A percentile compares a stretch with the other conserved stretches of the same genome.
These are phyloP conservation scores for Anaspis maculata DNA, from an alignment of 2,888 invertebrate species.

Conservation along the genomic window DNA sequence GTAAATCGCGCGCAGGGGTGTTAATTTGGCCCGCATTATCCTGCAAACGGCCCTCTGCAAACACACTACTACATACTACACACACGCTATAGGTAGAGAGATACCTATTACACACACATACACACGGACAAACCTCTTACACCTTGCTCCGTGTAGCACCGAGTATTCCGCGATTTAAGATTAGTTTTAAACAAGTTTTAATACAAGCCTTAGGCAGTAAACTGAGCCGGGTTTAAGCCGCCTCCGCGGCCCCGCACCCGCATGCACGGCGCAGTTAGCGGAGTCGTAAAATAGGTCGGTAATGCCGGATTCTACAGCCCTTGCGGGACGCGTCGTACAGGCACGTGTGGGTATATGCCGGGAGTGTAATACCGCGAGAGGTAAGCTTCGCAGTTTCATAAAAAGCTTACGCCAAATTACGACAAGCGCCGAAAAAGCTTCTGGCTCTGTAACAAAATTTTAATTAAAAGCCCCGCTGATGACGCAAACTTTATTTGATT, in stretches of 20 bases:
- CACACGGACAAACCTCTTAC: no score
- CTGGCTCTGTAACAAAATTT: no score
- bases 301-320: slow-evolving; percentile 23
- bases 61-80: no score
- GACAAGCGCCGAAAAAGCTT: not conserved
- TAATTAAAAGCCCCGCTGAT: no score
- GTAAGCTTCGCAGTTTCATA: slow-evolving; percentile 20
- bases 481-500: no score
- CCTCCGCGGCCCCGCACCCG: no score
- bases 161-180: slow-evolving; percentile 11
- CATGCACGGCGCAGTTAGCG: slow-evolving; percentile 17
- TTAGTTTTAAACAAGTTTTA: slow-evolving; percentile 17
- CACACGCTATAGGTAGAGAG: no score
- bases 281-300: slow-evolving; percentile 19
- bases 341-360: slow-evolving; percentile 19
- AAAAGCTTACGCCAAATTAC: slow-evolving; percentile 21
- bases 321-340: slow-evolving; percentile 20
- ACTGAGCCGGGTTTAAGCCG: slow-evolving; percentile 10
- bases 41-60: no score
- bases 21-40: no score
- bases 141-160: no score
- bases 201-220: slow-evolving; percentile 16
- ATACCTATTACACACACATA: no score
- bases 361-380: slow-evolving; percentile 29
- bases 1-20: no score